Conservation (phyloP, 2,888 invertebrate species). For the Mellilla xanthometata region DNA sequence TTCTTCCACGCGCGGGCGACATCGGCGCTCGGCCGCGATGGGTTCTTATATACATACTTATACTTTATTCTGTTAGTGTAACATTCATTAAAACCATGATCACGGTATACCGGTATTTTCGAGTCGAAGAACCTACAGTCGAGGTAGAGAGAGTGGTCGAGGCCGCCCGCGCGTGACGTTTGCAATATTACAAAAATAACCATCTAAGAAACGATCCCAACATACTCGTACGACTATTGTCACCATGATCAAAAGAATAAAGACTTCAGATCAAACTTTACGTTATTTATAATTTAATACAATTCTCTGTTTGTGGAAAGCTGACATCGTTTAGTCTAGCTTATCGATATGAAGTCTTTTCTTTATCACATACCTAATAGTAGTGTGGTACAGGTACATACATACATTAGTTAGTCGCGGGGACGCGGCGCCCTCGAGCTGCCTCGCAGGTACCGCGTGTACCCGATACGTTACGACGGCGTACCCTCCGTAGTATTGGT, state of each 20-base stretch:
- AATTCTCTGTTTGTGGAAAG: constrained; percentile 30
- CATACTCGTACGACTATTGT: constrained; percentile 48
- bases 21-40: constrained; percentile 5
- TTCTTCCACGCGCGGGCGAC: constrained; percentile 42
- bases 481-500: constrained; percentile 24
- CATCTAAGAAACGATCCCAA: constrained; percentile 59
- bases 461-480: constrained; percentile 32
- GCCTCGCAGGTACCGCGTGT: constrained; percentile 37
- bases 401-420: constrained; percentile 35
- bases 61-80: too few species aligned
- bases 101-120: too few species aligned
- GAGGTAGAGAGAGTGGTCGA: constrained; percentile 32
- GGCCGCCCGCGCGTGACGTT: constrained; percentile 39
- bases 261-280: constrained; percentile 43
- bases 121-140: too few species aligned
- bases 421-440: constrained; percentile 31
- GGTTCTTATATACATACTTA: too few species aligned
- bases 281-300: constrained; percentile 25
- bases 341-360: constrained; percentile 46
- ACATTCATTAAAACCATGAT: too few species aligned
- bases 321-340: constrained; percentile 33
- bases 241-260: constrained; percentile 52
- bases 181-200: constrained; percentile 70
- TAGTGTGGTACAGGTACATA: constrained; percentile 36
- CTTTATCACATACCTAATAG: constrained; percentile 44